Conservation (phyloP, 2,797 vertebrate genomes). For the Neostethus bicornis region DNA sequence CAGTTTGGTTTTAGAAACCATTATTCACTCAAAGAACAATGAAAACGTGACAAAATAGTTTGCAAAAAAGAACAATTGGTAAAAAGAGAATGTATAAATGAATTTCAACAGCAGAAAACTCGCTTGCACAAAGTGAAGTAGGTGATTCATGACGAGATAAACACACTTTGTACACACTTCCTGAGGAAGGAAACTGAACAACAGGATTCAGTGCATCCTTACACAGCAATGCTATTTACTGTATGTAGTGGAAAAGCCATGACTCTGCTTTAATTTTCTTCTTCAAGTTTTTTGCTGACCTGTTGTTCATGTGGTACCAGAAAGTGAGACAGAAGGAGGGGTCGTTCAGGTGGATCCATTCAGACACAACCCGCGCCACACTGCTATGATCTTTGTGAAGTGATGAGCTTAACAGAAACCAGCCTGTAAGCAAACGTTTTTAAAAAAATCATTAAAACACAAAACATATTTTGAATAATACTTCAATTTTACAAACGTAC, state of each 20-base stretch:
- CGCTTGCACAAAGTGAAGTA: slow-evolving; percentile 59
- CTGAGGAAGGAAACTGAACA: slow-evolving; percentile 70
- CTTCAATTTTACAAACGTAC: no score
- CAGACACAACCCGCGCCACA: slow-evolving; percentile 66
- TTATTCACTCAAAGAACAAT: not conserved
- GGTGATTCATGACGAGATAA: slow-evolving; percentile 60
- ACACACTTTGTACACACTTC: slow-evolving; percentile 62
- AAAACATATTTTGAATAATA: no score
- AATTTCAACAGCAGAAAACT: slow-evolving; percentile 51
- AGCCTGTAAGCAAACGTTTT: slow-evolving; percentile 56
- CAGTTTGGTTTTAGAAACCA: not conserved
- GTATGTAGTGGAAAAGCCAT: slow-evolving; percentile 14
- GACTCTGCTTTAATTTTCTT: slow-evolving; percentile 1
- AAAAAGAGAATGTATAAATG: slow-evolving; percentile 11
- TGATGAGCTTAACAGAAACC: slow-evolving; percentile 74
- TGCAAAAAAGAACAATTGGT: not conserved
- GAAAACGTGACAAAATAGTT: no score
- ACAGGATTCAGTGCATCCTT: slow-evolving; percentile 55
- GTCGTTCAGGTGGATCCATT: slow-evolving; percentile 68
- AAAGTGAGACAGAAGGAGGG: slow-evolving; percentile 68
- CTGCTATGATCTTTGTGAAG: slow-evolving; percentile 41
- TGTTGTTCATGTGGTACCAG: slow-evolving; percentile 75
- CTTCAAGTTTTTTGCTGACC: slow-evolving; percentile 62
- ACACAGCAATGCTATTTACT: slow-evolving; percentile 40
- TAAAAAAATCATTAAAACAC: no score